These are phyloP conservation scores for Aphidius gifuensis DNA, from an alignment of 1,140 invertebrate genomes.

Conservation along the genomic window DNA sequence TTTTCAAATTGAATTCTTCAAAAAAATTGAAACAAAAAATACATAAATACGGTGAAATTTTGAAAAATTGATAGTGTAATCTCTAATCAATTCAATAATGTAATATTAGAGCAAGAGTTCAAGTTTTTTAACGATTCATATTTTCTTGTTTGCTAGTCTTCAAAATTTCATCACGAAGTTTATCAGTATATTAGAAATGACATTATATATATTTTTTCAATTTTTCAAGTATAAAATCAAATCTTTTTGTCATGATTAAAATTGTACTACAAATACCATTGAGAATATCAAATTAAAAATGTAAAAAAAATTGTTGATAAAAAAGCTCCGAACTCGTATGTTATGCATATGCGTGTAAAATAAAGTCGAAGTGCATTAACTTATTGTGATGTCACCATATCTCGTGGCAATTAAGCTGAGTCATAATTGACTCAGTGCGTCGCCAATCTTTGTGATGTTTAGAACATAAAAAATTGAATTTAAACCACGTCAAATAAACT, in stretches of 20 bases:
- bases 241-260: too few species aligned
- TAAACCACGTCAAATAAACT: slow-evolving; percentile 28
- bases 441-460: slow-evolving; percentile 57
- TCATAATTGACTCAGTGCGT: slow-evolving; percentile 50
- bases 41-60: too few species aligned
- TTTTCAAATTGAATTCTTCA: not conserved
- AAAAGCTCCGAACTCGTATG: slow-evolving; percentile 24
- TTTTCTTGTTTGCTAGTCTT: too few species aligned
- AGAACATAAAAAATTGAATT: slow-evolving; percentile 34
- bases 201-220: too few species aligned
- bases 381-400: slow-evolving; percentile 59
- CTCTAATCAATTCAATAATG: too few species aligned
- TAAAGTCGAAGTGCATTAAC: slow-evolving; percentile 52
- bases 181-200: too few species aligned
- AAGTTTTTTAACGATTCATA: slow-evolving; percentile 2
- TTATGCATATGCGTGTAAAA: slow-evolving; percentile 30
- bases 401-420: slow-evolving; percentile 52
- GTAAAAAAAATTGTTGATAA: not conserved
- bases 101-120: slow-evolving; percentile 6
- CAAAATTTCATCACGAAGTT: too few species aligned
- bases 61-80: too few species aligned
- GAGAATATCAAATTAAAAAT: not conserved
- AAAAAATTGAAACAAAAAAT: not conserved
- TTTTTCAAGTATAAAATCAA: too few species aligned
- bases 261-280: too few species aligned